Evolutionary conservation across 2,888 invertebrate genomes (phyloP), one percentile per base, ranked within the genome.

Genomic region (Phaonia tiefii): DNA sequence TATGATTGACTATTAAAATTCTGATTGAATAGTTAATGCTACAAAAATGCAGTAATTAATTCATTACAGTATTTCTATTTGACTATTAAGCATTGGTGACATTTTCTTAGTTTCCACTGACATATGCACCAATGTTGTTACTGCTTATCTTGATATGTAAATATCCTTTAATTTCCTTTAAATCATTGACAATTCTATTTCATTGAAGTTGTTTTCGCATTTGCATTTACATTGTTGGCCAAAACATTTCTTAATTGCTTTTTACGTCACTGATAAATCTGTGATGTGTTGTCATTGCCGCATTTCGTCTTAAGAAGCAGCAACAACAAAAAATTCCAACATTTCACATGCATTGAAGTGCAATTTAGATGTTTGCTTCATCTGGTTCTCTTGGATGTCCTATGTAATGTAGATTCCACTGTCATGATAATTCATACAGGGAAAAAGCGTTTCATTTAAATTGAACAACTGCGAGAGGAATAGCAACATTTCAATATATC

Each of bases 221-320:
- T 22, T 54, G 11, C 13, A 25, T 22, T 54, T 54, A 58, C 58
- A 15, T 58, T 58, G 58, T 58, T 58, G 10, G 58, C 69, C 69
- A 72, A 67, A 80, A 77, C 80, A 80, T 77, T 80, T 80, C 80
- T 80, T 80, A 80, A 80, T 80, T 80, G 80, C 76, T 80, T 80
- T 77, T 77, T 70, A 77, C 77, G 74, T 80, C 76, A 70, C 58
- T 74, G 80, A 80, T 80, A 77, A 77, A 77, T 80, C 80, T 31
- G 37, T 58, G 58, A 58, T 58, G 31, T 58, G 25, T 25, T 54
- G 4, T 4, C 15, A 15, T 25, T 54, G 54, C 22, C 25, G 22
- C 51, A 2, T 51, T 51, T 51, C 15, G 20, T 56, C 26, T 56
- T 31, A 31, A 58, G 15, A 26, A 31, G 37, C n/a, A n/a, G n/a